Percentiles rank a stretch among this genome's conserved stretches.
phyloP scores from a whole-genome alignment of 2,888 invertebrate species.

The Sphaerophoria rueppellii region DNA sequence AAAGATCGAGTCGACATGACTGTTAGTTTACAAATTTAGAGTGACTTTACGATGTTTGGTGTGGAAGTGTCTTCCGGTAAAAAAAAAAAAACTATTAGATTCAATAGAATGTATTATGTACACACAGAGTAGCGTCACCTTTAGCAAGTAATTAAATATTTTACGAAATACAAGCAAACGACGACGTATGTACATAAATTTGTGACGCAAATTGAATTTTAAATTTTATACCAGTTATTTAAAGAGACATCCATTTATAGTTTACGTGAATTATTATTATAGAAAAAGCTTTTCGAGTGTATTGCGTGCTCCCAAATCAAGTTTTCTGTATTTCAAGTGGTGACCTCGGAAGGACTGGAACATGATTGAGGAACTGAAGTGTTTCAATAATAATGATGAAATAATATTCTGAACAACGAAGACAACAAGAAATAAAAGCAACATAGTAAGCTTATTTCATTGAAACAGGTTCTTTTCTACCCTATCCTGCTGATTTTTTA shows the following conservation, averaged over 20 bases:
- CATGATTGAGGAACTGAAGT: not conserved
- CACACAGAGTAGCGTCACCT: conserved; percentile 17
- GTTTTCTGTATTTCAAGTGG: not conserved
- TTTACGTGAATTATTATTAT: not conserved
- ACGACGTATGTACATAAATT: not conserved
- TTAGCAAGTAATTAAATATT: conserved; percentile 31
- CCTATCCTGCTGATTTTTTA: not conserved
- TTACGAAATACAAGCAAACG: conserved; percentile 12
- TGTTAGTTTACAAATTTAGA: conserved; percentile 45
- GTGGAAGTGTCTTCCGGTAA: conserved; percentile 54
- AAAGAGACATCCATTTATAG: not conserved
- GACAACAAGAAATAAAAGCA: not conserved
- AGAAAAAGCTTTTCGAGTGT: conserved; percentile 10
- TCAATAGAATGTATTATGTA: conserved; percentile 3
- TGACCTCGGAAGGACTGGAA: not conserved
- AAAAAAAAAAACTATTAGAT: conserved; percentile 40
- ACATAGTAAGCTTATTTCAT: not conserved
- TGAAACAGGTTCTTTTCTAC: not conserved
- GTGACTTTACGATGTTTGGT: conserved; percentile 32
- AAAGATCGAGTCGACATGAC: conserved; percentile 21
- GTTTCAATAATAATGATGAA: not conserved
- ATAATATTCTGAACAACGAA: not conserved
- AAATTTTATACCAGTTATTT: conserved; percentile 44
- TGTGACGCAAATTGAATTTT: conserved; percentile 58
- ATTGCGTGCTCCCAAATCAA: conserved; percentile 14